phyloP scores from a whole-genome alignment of 2,797 vertebrate genomes.

The Acanthurus lineatus region DNA sequence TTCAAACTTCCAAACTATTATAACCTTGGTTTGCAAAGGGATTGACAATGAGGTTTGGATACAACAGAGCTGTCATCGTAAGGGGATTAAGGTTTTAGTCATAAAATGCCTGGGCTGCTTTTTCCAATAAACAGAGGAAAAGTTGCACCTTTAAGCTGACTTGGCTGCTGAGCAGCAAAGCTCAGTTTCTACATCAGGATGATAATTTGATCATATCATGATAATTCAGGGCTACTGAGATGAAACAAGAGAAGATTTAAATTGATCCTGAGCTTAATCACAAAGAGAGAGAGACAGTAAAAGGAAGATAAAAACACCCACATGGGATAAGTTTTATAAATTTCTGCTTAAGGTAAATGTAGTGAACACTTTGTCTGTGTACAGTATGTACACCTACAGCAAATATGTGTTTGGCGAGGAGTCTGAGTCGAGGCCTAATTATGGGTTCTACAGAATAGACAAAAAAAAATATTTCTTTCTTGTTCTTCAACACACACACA shows the following conservation, averaged over 20 bases:
- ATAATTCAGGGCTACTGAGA: constrained; percentile 62
- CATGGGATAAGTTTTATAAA: constrained; percentile 37
- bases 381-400: constrained; percentile 31
- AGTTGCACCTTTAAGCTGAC: constrained; percentile 35
- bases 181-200: constrained; percentile 61
- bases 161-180: constrained; percentile 29
- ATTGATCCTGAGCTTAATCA: constrained; percentile 60
- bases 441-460: constrained; percentile 59
- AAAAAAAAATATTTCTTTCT: constrained; percentile 24
- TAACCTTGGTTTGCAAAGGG: constrained; percentile 22
- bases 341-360: constrained; percentile 41
- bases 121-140: constrained; percentile 53
- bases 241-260: constrained; percentile 62
- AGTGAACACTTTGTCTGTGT: constrained; percentile 24
- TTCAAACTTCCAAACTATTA: not conserved
- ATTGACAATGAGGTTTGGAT: constrained; percentile 14
- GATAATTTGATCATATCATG: constrained; percentile 60
- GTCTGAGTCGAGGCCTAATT: constrained; percentile 65
- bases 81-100: constrained; percentile 45
- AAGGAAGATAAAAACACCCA: constrained; percentile 65
- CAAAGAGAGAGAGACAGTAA: constrained; percentile 26
- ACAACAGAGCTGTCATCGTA: constrained; percentile 32
- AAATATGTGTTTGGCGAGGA: constrained; percentile 53
- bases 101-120: constrained; percentile 34
- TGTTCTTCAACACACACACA: constrained; percentile 55